Conservation (phyloP, 2,888 invertebrate species). For the Andrena hattorfiana region DNA sequence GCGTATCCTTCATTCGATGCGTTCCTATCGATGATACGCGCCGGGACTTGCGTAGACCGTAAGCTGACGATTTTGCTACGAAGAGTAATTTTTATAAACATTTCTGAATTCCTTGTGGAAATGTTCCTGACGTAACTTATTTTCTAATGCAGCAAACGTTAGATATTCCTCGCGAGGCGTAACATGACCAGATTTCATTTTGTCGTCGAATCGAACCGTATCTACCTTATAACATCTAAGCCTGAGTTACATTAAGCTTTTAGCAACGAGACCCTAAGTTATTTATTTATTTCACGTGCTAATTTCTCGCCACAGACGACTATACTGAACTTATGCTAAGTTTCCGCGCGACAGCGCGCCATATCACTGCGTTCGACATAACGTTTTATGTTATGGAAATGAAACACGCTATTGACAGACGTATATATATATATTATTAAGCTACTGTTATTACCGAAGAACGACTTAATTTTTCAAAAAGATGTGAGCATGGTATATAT, state of each 20-base stretch:
- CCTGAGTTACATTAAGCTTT: conserved; percentile 43
- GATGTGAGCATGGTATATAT: conserved; percentile 59
- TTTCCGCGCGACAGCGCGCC: conserved; percentile 29
- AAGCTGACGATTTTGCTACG: conserved; percentile 49
- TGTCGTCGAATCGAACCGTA: conserved; percentile 18
- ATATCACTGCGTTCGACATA: conserved; percentile 45
- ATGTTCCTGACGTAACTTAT: conserved; percentile 61
- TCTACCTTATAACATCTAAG: conserved; percentile 32
- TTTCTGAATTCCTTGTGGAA: conserved; percentile 45
- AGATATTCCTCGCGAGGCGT: conserved; percentile 8
- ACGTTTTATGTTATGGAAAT: conserved; percentile 66
- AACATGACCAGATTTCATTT: conserved; percentile 31
- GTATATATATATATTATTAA: conserved; percentile 60
- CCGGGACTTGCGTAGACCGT: conserved; percentile 64
- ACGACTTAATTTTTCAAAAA: conserved; percentile 47
- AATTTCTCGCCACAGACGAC: conserved; percentile 14
- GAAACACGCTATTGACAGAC: conserved; percentile 45
- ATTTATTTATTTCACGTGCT: conserved; percentile 64
- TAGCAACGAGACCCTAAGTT: conserved; percentile 42
- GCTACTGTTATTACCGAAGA: conserved; percentile 46
- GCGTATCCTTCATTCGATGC: conserved; percentile 48
- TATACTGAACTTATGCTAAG: conserved; percentile 55
- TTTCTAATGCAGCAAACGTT: conserved; percentile 42
- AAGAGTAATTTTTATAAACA: conserved; percentile 45
- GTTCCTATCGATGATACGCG: conserved; percentile 15